phyloP scores from a whole-genome alignment of 2,113 vertebrate genomes.

The Oriolus oriolus region DNA sequence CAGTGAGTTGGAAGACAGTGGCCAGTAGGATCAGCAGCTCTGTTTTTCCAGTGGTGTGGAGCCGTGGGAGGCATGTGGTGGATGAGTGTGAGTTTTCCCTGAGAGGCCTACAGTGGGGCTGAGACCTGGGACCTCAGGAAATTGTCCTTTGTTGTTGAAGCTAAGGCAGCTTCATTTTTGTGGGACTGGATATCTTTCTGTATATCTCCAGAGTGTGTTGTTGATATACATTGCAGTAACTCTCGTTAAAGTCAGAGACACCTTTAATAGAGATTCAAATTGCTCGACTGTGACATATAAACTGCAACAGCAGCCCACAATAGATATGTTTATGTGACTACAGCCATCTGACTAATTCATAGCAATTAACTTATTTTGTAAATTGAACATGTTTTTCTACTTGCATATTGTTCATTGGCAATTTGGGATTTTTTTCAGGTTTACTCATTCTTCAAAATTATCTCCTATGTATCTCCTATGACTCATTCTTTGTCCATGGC shows the following conservation, averaged over 20 bases:
- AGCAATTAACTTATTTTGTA: slow-evolving; percentile 40
- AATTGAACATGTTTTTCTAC: slow-evolving; percentile 38
- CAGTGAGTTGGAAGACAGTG: not conserved
- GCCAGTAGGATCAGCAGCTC: not conserved
- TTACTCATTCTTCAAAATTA: slow-evolving; percentile 41
- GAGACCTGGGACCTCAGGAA: not conserved
- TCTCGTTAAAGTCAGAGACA: slow-evolving; percentile 9
- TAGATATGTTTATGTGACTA: slow-evolving; percentile 3
- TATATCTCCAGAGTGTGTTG: not conserved
- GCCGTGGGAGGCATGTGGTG: not conserved
- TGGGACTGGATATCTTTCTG: not conserved
- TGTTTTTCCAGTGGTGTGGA: not conserved
- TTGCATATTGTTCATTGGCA: slow-evolving; percentile 30
- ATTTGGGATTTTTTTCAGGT: slow-evolving; percentile 33
- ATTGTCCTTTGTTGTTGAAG: not conserved
- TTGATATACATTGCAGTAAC: not conserved
- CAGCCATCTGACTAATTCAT: slow-evolving; percentile 43
- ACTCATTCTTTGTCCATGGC: slow-evolving; percentile 36
- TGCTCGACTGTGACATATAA: not conserved
- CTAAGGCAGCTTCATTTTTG: not conserved
- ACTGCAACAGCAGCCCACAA: not conserved
- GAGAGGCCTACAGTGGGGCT: not conserved
- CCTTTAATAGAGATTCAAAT: not conserved
- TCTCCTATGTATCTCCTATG: slow-evolving; percentile 8
- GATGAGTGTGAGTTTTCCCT: not conserved